Conservation (phyloP, 2,113 vertebrate genomes). For the Corvus hawaiiensis region DNA sequence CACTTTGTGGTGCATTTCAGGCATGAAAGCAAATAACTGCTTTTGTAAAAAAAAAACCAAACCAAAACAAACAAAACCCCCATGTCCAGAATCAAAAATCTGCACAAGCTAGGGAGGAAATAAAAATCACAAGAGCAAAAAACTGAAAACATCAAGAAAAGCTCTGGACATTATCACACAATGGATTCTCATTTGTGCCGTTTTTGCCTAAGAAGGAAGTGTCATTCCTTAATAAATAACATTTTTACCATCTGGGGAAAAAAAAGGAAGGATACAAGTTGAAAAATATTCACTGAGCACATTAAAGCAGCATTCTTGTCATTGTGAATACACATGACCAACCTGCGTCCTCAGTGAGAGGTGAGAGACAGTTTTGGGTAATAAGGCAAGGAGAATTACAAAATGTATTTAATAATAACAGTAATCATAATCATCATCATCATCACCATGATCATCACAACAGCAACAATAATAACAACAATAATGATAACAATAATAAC, state of each 20-base stretch:
- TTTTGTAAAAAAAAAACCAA: neutral
- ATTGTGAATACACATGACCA: neutral
- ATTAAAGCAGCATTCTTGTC: slow-evolving; percentile 4
- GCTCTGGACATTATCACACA: neutral
- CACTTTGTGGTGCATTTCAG: neutral
- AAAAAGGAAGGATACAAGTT: neutral
- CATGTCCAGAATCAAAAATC: neutral
- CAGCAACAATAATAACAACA: neutral
- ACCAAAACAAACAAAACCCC: neutral
- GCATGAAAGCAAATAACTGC: neutral
- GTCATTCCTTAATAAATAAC: neutral
- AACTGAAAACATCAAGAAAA: neutral
- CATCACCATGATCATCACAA: neutral
- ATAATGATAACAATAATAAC: neutral
- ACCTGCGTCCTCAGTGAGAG: neutral
- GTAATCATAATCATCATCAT: neutral
- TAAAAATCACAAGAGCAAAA: neutral
- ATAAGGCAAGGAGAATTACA: neutral
- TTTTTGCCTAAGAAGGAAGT: neutral
- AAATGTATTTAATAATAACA: neutral
- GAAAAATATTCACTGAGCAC: neutral
- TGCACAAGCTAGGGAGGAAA: neutral
- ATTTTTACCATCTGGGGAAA: neutral
- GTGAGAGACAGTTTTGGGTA: neutral
- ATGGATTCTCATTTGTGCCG: neutral